Percentiles rank a stretch among this genome's conserved stretches.
Evolutionary conservation across 2,113 vertebrate genomes (phyloP).

Genomic region (Chaetodon auriga): DNA sequence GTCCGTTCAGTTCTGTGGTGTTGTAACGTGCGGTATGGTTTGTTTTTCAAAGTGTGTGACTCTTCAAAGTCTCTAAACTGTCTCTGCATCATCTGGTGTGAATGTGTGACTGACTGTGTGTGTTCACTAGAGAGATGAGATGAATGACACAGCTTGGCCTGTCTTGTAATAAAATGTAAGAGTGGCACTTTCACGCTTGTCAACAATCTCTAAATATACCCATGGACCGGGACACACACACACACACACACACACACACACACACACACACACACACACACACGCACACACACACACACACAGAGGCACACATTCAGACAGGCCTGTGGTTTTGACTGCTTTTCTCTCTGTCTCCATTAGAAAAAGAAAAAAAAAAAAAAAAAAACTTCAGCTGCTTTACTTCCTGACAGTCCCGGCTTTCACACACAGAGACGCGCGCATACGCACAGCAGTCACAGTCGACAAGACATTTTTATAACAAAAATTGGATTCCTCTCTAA

Average conservation of each 20-base stretch:
- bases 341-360: constrained; percentile 66
- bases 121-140: constrained; percentile 61
- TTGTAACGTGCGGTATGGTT: background rate
- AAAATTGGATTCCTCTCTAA: constrained; percentile 75
- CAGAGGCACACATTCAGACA: constrained; percentile 23
- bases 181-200: constrained; percentile 84
- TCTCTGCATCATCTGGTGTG: constrained; percentile 16
- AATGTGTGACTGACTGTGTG: constrained; percentile 36
- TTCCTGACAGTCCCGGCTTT: constrained; percentile 46
- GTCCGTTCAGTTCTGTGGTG: background rate
- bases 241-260: constrained; percentile 26
- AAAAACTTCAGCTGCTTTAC: constrained; percentile 46
- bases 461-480: constrained; percentile 71
- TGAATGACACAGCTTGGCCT: constrained; percentile 76
- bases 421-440: constrained; percentile 2
- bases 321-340: constrained; percentile 57
- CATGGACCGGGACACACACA: constrained; percentile 53
- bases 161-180: constrained; percentile 83
- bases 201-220: constrained; percentile 83
- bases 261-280: constrained; percentile 19
- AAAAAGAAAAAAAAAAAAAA: constrained; percentile 12
- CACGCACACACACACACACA: constrained; percentile 18
- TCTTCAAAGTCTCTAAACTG: background rate
- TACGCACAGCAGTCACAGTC: constrained; percentile 64
- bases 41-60: background rate